phyloP scores from a whole-genome alignment of 1,140 invertebrate genomes.

The Plectus sambesii region DNA sequence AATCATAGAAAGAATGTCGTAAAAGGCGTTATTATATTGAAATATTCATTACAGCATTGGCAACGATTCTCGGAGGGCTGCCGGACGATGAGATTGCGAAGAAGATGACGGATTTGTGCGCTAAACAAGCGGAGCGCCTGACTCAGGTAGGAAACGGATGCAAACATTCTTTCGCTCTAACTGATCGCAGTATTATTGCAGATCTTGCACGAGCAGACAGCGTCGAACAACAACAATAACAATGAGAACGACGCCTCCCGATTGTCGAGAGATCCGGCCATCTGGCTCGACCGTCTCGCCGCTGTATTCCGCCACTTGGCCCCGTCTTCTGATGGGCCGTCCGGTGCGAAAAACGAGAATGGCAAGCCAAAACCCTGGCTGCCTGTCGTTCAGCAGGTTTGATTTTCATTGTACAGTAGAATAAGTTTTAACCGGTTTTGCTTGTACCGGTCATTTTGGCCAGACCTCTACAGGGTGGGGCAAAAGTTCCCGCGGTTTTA shows the following conservation, averaged over 20 bases:
- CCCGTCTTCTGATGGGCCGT: no score
- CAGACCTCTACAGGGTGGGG: no score
- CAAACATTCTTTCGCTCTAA: slow-evolving; percentile 23
- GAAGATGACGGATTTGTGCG: slow-evolving; percentile 65
- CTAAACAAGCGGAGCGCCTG: slow-evolving; percentile 62
- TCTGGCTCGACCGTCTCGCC: slow-evolving; percentile 82
- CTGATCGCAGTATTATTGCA: slow-evolving; percentile 7
- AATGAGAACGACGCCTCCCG: slow-evolving; percentile 34
- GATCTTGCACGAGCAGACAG: not conserved
- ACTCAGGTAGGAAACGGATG: slow-evolving; percentile 52
- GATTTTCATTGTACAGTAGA: not conserved
- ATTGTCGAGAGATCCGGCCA: slow-evolving; percentile 63
- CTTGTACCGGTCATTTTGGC: no score
- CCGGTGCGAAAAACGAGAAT: slow-evolving; percentile 40
- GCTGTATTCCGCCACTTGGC: slow-evolving; percentile 61
- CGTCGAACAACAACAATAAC: slow-evolving; percentile 17
- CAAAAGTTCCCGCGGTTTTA: no score
- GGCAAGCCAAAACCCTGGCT: slow-evolving; percentile 66
- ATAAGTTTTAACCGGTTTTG: not conserved
- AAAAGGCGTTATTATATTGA: no score
- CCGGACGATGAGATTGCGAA: slow-evolving; percentile 56
- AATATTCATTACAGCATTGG: slow-evolving; percentile 52
- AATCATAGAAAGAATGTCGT: no score
- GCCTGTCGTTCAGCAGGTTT: slow-evolving; percentile 62
- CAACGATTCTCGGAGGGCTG: slow-evolving; percentile 57